Evolutionary conservation across 2,888 invertebrate genomes (phyloP), one percentile per base, ranked within the genome.

Genomic region (Anticlea derivata): DNA sequence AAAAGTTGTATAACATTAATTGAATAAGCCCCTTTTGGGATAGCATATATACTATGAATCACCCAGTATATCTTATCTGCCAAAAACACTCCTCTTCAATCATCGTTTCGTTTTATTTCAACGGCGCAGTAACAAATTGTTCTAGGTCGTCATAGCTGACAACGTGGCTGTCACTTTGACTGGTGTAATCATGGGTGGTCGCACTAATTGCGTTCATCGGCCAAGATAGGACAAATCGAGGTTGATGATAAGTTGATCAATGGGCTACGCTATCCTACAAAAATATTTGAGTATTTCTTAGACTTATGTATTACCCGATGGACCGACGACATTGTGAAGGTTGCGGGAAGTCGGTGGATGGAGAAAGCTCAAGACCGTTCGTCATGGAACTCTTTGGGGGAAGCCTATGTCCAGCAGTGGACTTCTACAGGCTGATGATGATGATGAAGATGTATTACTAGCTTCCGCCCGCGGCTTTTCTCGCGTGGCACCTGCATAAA

Each of bases 101-200:
- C 54, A 55, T 55, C 50, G 24, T 50, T 46, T 46, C 40, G 37
- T 46, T 50, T 50, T 46, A 40, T 51, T 51, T 46, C 46, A 46
- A 30, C 41, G 38, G 38, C 37, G 40, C 50, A 50, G 40, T 51
- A 61, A 59, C 59, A 63, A 59, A 62, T 62, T 60, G 60, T 62
- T 62, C 55, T 56, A 40, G 56, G 49, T 49, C 37, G 51, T 53
- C 58, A 50, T 51, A 55, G 60, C 56, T 55, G 60, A 58, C 58
- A 55, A 55, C 55, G 48, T 51, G 60, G 53, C 55, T 47, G 53
- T 60, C 55, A 55, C 55, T 58, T 53, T 65, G 63, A 63, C 63
- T 59, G 60, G 49, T 52, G 58, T 52, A 50, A 48, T 50, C 52
- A 45, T 55, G 65, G 63, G 65, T 61, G 65, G 63, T 57, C 63